Percentiles rank a stretch among this genome's conserved stretches.
Evolutionary conservation across 1,140 invertebrate species (phyloP).

Genomic region (Tetramorium parvispinum): DNA sequence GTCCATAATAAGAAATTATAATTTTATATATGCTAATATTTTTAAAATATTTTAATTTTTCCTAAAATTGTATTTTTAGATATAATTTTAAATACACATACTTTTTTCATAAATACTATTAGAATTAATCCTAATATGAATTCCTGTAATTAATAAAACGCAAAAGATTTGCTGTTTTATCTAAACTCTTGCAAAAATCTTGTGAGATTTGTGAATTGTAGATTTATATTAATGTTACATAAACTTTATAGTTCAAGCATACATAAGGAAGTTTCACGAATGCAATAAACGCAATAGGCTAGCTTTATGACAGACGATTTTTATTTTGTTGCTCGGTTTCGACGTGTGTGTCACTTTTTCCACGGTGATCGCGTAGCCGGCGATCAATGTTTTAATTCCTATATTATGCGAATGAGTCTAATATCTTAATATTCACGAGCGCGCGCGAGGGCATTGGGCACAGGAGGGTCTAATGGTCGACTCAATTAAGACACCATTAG

Average conservation of each 20-base stretch:
- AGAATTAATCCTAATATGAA: background rate
- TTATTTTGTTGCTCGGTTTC: background rate
- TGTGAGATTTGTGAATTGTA: background rate
- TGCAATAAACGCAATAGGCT: background rate
- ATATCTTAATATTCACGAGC: constrained; percentile 75
- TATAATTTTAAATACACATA: background rate
- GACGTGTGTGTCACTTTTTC: background rate
- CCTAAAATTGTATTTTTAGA: background rate
- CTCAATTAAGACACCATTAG: constrained; percentile 82
- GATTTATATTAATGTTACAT: background rate
- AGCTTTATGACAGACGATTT: background rate
- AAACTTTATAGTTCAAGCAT: background rate
- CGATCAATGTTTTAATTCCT: constrained; percentile 64
- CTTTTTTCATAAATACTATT: background rate
- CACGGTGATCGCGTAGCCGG: background rate
- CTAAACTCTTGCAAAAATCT: background rate
- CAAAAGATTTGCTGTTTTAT: background rate
- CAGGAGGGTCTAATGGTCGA: constrained; percentile 78
- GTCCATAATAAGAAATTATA: background rate
- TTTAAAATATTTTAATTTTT: background rate
- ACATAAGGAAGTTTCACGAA: background rate
- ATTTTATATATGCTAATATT: background rate
- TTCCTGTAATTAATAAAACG: background rate
- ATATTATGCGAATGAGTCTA: constrained; percentile 72
- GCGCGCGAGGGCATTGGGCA: constrained; percentile 52